Evolutionary conservation across 2,113 vertebrate species (phyloP), one percentile per base, ranked within the genome.

Genomic region (Leptodactylus fuscus): DNA sequence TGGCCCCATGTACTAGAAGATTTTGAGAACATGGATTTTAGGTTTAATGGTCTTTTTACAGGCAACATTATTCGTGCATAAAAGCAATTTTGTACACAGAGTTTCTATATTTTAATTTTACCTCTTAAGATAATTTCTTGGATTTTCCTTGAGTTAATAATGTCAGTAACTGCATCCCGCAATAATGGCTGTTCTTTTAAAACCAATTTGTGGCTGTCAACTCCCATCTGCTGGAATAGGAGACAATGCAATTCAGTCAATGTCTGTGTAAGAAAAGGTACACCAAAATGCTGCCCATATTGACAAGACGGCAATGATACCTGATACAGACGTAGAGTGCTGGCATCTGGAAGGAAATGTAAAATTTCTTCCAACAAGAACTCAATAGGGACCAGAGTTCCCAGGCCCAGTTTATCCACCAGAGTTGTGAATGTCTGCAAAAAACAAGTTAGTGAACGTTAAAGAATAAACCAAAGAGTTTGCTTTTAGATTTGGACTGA

Each of bases 61-160:
- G n/a, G n/a, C n/a, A n/a, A n/a, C n/a, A n/a, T n/a, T n/a, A n/a
- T n/a, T 44, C 9, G 9, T 44, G 41, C 41, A 9, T 5, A 44
- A 44, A 44, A 44, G 4, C 4, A 44, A 44, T 44, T 44, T 44
- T 9, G 9, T 44, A 9, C 9, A 44, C 4, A 44, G n/a, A 44
- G 4, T 5, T 44, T 44, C 4, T 5, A 44, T 44, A 44, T 44
- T 44, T 4, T 6, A 13, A 48, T 48, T 48, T 16, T 90, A 98
- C 98, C 98, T 95, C 96, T 96, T 87, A 97, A 96, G 89, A 99
- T 95, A 90, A 99, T 98, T 88, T 99, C 98, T 89, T 99, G 98
- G 81, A 98, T 94, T 88, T 98, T 97, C 90, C 97, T 96, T 90
- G 98, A 97, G 73, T 95, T 94, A 48, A 95, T 94, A 93, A 98